These are phyloP conservation scores for Drosophila teissieri DNA, from an alignment of 1,140 invertebrate species.

Conservation along the genomic window DNA sequence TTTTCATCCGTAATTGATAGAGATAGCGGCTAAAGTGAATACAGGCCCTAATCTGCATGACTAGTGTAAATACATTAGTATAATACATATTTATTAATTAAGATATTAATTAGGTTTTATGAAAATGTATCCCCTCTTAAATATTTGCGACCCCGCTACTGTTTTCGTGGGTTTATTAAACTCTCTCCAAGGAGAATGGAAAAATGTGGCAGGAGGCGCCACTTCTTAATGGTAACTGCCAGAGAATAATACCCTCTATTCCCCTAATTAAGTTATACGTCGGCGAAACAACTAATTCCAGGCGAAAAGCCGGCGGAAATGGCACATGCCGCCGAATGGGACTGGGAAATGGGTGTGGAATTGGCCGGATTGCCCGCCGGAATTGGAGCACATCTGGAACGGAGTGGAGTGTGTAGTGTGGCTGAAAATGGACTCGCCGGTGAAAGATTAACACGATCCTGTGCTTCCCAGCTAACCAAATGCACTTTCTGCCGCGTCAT, in stretches of 20 bases:
- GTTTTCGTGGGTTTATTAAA: conserved; percentile 39
- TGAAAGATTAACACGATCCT: conserved; percentile 72
- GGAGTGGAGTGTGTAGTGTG: conserved; percentile 33
- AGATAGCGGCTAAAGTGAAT: conserved; percentile 2
- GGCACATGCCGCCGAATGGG: conserved; percentile 21
- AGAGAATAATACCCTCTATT: background rate
- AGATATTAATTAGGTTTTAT: background rate
- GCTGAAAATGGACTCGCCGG: conserved; percentile 34
- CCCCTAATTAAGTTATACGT: conserved; percentile 63
- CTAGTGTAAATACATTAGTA: background rate
- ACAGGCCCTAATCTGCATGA: background rate
- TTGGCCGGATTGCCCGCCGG: conserved; percentile 10
- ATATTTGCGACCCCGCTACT: background rate
- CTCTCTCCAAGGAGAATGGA: conserved; percentile 20
- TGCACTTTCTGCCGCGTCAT: conserved; percentile 63
- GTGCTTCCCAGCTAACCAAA: background rate
- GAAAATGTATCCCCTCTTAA: background rate
- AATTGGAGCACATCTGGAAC: conserved; percentile 64
- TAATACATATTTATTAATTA: background rate
- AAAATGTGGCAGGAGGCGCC: background rate
- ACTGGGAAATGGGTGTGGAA: conserved; percentile 31
- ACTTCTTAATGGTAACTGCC: conserved; percentile 18
- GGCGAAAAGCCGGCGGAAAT: conserved; percentile 53
- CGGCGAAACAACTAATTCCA: conserved; percentile 35
- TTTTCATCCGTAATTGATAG: conserved; percentile 15